Base-by-base conservation (phyloP, 2,113 vertebrate species). In the Hiodon tergisus region DNA sequence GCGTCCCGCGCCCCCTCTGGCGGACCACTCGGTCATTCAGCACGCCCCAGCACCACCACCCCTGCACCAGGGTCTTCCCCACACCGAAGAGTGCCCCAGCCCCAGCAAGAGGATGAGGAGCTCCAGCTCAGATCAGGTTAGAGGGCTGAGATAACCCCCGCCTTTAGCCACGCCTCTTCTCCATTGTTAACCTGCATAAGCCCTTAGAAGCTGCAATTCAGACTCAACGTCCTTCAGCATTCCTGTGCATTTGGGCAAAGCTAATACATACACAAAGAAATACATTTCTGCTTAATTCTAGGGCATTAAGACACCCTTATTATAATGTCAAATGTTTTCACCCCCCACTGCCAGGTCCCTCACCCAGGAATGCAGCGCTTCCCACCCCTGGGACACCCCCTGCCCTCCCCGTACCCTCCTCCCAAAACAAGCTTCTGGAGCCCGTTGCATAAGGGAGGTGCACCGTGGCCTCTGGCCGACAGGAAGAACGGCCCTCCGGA, bases 101-200 rank as follows among this genome's bases (percentile, higher is more conserved):
- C 88, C 86, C 1, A 87, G 87, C 77, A 94, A 93, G 80, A 90
- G 92, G 67, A 91, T 90, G 75, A 88, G 93, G 79, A 91, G 90
- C 77, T 84, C 86, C 66, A 88, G 78, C 47, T 88, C 91, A 4
- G 90, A 94, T 73, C 93, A 95, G 90, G 93, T 94, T 71, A 69
- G 31, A 9, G 2, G 48, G 4, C 10, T 7, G n/a, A 5, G 2
- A 16, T 11, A 2, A 16, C 60, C 52, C 60, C 17, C 59, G 8
- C 51, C 10, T 0, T 5, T 4, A 4, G 5, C 8, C n/a, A 6
- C 1, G 4, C 11, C 57, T 9, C 65, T 62, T 3, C 53, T 51
- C 31, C 4, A 3, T 4, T 9, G 31, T 1, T 51, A 3, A 51
- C 16, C 4, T 5, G 6, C n/a, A 65, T 47, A 31, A 31, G 31